Evolutionary conservation across 2,888 invertebrate genomes (phyloP).

Genomic region (Phortica magna): DNA sequence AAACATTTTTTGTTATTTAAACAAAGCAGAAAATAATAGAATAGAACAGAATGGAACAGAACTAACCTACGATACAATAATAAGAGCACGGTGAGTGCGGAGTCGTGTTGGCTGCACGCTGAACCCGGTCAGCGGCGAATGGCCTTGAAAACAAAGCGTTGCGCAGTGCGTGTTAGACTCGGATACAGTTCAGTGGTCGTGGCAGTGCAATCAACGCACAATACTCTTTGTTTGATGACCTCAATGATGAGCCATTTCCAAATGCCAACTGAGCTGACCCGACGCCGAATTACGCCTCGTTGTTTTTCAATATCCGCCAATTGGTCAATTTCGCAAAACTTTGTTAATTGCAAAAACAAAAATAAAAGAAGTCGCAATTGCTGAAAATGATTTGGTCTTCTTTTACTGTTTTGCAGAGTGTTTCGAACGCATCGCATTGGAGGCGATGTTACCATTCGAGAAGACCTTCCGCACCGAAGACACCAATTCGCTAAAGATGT

Average conservation of each 20-base stretch:
- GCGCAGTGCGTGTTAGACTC: slow-evolving; percentile 39
- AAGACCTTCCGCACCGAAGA: slow-evolving; percentile 82
- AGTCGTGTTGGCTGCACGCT: neutral
- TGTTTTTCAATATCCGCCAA: slow-evolving; percentile 23
- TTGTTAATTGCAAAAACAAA: slow-evolving; percentile 7
- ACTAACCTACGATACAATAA: slow-evolving; percentile 68
- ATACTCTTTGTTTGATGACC: neutral
- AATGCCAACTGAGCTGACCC: neutral
- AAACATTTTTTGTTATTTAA: slow-evolving; percentile 41
- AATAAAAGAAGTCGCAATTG: neutral
- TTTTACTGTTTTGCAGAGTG: slow-evolving; percentile 79
- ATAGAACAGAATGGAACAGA: slow-evolving; percentile 52
- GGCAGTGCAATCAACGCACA: neutral
- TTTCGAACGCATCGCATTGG: slow-evolving; percentile 83
- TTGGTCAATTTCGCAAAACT: slow-evolving; percentile 31
- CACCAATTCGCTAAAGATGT: slow-evolving; percentile 81
- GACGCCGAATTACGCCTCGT: neutral
- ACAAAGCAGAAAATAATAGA: slow-evolving; percentile 5
- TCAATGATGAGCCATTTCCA: neutral
- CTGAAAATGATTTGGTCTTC: slow-evolving; percentile 23
- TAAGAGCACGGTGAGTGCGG: slow-evolving; percentile 3
- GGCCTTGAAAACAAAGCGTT: slow-evolving; percentile 67
- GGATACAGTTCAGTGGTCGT: slow-evolving; percentile 18
- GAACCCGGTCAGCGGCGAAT: slow-evolving; percentile 37
- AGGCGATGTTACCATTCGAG: slow-evolving; percentile 81